Evolutionary conservation across 1,140 invertebrate genomes (phyloP).

Genomic region (Subanguina moxae): DNA sequence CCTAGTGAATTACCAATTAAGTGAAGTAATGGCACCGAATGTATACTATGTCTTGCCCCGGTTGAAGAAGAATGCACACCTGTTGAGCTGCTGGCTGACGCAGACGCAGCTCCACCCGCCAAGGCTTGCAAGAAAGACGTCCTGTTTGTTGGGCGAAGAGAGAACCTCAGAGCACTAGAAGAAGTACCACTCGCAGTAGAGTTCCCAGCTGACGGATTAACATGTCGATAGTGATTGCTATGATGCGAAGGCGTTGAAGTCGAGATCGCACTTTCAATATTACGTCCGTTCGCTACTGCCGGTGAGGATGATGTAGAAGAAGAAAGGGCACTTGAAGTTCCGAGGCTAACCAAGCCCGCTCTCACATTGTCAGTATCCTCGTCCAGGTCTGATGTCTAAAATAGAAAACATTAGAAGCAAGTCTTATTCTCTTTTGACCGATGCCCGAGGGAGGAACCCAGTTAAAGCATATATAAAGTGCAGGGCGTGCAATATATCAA

Average conservation of each 20-base stretch:
- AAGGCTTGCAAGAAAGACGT: neutral
- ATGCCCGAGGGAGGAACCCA: too few relatives aligned
- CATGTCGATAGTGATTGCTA: neutral
- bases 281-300: neutral
- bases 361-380: neutral
- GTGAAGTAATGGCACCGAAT: constrained; percentile 6
- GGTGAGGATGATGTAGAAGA: neutral
- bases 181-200: too few relatives aligned
- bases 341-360: neutral
- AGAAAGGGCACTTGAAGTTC: neutral
- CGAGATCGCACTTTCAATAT: neutral
- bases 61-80: neutral
- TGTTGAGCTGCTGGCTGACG: neutral
- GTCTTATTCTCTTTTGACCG: too few relatives aligned
- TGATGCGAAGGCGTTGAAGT: neutral
- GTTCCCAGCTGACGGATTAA: neutral
- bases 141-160: neutral
- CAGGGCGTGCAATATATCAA: too few relatives aligned
- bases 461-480: too few relatives aligned
- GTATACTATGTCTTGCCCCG: neutral
- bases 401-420: neutral
- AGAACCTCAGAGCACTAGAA: neutral
- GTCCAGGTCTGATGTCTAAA: neutral
- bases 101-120: neutral
- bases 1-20: neutral